Base-by-base conservation (phyloP, 2,888 invertebrate species). In the Zeuzera pyrina region DNA sequence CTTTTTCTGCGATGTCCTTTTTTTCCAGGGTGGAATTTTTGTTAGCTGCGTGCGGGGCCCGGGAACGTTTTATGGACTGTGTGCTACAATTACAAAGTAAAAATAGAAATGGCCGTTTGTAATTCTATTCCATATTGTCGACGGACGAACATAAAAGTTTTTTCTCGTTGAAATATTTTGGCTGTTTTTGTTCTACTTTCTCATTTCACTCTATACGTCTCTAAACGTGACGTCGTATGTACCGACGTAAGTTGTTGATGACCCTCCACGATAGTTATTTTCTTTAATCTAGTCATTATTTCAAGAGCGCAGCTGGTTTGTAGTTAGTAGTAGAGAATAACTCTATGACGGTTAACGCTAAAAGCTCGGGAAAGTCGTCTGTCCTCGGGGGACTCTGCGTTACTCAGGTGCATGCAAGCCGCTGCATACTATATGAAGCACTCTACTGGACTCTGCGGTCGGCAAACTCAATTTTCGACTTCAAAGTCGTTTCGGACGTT, bases 1-100 rank as follows among this genome's bases (percentile, higher is more conserved):
- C 81, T 79, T 81, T 81, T 81, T 74, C 70, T 76, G 73, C 72
- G 69, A 73, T 61, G 74, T 76, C 73, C 77, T 76, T 81, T 81
- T 74, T 77, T 74, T 62, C 59, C 62, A 53, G 53, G 49, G 53
- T 47, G 71, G 74, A 76, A 76, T 78, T 78, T 78, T 72, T 68
- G 71, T 61, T 57, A 51, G 60, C 57, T 49, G 52, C 57, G 56
- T 51, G 45, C 56, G 53, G 46, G 47, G 43, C 52, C 57, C 61
- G 60, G 59, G 59, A 60, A 55, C 74, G 70, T 71, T 79, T 77
- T 79, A 78, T 78, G 76, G 78, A 78, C 68, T 72, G 63, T 48
- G 53, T 58, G 69, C 61, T 74, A 78, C 81, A 78, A 81, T 79
- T 81, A 78, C 79, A 73, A 76, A 78, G 78, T 78, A 74, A 78